A percentile compares a stretch with the other conserved stretches of the same genome.
phyloP scores from a whole-genome alignment of 1,140 invertebrate genomes.

The Nilaparvata lugens region DNA sequence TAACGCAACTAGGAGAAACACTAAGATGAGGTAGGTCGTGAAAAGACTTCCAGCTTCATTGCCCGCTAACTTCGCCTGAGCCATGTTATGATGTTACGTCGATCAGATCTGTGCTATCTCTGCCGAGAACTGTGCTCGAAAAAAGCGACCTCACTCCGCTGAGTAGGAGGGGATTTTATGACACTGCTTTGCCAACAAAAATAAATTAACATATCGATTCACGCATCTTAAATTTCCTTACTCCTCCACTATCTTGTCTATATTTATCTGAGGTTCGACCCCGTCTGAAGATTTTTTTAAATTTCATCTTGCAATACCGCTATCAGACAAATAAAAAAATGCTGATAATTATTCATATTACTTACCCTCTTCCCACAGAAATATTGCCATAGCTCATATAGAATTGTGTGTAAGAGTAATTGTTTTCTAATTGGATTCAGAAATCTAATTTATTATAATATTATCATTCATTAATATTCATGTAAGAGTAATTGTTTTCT shows the following conservation, averaged over 20 bases:
- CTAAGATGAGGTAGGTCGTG: neutral
- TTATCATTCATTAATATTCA: too few species aligned
- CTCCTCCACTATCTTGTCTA: neutral
- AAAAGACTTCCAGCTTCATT: neutral
- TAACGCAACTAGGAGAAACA: neutral
- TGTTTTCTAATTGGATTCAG: too few species aligned
- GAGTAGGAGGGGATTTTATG: neutral
- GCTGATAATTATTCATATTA: too few species aligned
- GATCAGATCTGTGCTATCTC: too few species aligned
- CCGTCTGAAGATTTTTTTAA: neutral
- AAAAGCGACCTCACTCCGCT: neutral
- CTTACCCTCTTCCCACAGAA: too few species aligned
- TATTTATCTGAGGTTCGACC: neutral
- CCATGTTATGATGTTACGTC: neutral
- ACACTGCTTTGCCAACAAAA: neutral
- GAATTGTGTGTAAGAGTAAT: too few species aligned
- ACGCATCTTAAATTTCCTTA: neutral
- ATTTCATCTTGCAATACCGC: too few species aligned
- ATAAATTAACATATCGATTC: neutral
- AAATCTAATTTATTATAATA: too few species aligned
- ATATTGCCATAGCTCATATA: too few species aligned
- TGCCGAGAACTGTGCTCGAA: neutral
- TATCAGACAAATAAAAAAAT: too few species aligned
- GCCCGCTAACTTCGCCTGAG: neutral
- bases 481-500: too few species aligned